These are phyloP conservation scores for Catostomus latipinnis DNA, from an alignment of 2,797 vertebrate species.

Conservation along the genomic window DNA sequence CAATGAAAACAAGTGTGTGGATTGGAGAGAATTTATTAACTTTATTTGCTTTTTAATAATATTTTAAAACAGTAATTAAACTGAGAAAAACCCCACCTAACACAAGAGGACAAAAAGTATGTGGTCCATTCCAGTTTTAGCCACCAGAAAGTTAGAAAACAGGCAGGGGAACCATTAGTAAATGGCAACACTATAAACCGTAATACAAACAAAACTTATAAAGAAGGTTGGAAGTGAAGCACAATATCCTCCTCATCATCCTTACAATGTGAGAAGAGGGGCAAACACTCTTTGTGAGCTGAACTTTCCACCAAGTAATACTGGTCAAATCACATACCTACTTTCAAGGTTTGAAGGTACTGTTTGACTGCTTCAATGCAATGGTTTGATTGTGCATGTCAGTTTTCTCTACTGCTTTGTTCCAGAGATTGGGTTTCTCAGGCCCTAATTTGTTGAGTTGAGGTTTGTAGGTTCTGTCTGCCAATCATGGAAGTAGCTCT, in stretches of 20 bases:
- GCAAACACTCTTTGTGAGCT: not conserved
- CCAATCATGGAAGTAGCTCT: conserved; percentile 90
- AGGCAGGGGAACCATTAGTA: not conserved
- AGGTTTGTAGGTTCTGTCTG: conserved; percentile 64
- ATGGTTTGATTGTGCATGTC: not conserved
- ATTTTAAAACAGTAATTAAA: not conserved
- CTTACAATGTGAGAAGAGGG: not conserved
- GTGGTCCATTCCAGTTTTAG: not conserved
- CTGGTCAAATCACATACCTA: not conserved
- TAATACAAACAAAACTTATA: not conserved
- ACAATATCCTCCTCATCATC: not conserved
- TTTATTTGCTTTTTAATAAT: not conserved
- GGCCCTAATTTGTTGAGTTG: too few species aligned
- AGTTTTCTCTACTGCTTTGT: too few species aligned
- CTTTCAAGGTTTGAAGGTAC: not conserved
- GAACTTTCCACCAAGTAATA: not conserved
- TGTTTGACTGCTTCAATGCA: conserved; percentile 26
- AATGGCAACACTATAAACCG: not conserved
- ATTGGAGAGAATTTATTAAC: not conserved
- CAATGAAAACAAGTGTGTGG: not conserved
- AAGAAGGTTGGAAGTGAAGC: not conserved
- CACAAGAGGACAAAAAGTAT: not conserved
- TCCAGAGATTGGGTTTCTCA: too few species aligned
- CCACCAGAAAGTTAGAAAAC: not conserved
- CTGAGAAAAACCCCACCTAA: not conserved